These are phyloP conservation scores for Tragelaphus scriptus DNA, from an alignment of 2,113 vertebrate species.

Conservation along the genomic window DNA sequence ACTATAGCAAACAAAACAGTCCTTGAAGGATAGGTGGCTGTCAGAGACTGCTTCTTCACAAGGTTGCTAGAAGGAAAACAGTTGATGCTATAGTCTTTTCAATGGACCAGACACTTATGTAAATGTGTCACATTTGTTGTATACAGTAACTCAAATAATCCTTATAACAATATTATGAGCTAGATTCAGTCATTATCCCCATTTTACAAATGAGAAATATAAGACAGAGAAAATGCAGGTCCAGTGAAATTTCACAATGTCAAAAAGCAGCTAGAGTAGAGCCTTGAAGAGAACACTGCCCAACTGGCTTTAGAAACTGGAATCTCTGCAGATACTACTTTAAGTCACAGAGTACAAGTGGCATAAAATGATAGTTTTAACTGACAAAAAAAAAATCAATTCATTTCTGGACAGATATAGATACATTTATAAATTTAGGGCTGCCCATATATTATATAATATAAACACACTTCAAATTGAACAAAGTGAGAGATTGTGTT, in stretches of 20 bases:
- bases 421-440: background rate
- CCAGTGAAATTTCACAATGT: background rate
- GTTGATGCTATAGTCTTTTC: background rate
- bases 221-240: background rate
- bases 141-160: background rate
- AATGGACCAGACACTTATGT: background rate
- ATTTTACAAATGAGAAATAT: background rate
- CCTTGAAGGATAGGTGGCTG: background rate
- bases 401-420: background rate
- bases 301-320: background rate
- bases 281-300: background rate
- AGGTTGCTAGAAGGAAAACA: background rate
- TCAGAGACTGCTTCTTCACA: background rate
- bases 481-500: background rate
- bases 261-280: background rate
- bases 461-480: background rate
- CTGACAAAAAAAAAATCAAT: background rate
- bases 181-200: background rate
- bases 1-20: background rate
- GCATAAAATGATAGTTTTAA: background rate
- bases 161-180: background rate
- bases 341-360: background rate
- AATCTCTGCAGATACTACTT: rapidly evolving
- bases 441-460: background rate
- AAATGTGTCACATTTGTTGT: background rate